phyloP scores from a whole-genome alignment of 2,888 invertebrate genomes.

The Brenthis hecate region DNA sequence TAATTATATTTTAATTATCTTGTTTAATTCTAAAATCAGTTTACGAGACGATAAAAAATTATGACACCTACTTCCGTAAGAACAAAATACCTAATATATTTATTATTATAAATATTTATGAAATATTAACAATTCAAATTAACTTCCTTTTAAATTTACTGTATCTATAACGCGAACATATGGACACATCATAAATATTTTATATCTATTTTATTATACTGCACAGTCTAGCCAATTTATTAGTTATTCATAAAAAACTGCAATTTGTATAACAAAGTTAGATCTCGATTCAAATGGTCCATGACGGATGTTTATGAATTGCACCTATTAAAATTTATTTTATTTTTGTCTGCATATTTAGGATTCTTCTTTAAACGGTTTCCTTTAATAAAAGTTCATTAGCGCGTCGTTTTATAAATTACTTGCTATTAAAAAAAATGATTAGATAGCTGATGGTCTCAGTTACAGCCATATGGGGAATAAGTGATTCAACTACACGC shows the following conservation, averaged over 20 bases:
- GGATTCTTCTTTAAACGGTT: constrained; percentile 26
- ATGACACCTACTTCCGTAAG: too few species aligned
- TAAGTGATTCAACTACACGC: too few species aligned
- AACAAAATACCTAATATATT: too few species aligned
- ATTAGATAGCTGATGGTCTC: background rate
- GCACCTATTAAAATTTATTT: constrained; percentile 20
- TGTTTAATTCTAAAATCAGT: too few species aligned
- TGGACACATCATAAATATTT: too few species aligned
- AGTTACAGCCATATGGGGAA: background rate
- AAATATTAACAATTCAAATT: too few species aligned
- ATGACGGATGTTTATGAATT: constrained; percentile 22
- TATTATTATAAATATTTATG: too few species aligned
- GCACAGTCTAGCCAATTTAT: background rate
- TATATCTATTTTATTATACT: background rate
- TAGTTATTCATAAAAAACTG: background rate
- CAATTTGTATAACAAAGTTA: constrained; percentile 16
- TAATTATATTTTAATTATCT: too few species aligned
- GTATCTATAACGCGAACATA: too few species aligned
- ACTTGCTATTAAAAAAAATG: constrained; percentile 21
- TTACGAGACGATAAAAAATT: too few species aligned
- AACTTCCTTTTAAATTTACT: too few species aligned
- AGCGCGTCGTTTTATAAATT: constrained; percentile 33
- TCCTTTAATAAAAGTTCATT: constrained; percentile 39
- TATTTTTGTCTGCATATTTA: constrained; percentile 27
- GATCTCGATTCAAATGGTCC: constrained; percentile 20